phyloP scores from a whole-genome alignment of 2,888 invertebrate genomes.

The Drosophila planitibia region DNA sequence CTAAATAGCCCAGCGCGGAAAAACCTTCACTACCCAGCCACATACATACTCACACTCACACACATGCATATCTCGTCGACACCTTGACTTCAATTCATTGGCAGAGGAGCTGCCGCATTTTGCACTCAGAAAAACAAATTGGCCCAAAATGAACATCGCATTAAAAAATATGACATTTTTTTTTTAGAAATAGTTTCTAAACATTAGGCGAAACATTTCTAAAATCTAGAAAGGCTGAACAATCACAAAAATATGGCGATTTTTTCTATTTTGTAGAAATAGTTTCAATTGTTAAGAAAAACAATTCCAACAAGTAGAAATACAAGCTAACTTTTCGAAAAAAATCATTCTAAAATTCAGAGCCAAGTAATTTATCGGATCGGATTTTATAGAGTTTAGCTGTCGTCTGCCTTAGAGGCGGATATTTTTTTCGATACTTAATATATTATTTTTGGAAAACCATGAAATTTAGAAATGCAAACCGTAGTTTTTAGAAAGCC shows the following conservation, averaged over 20 bases:
- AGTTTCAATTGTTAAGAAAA: not conserved
- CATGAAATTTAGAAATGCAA: not conserved
- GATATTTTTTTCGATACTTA: too few species aligned
- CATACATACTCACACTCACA: not conserved
- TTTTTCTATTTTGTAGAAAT: not conserved
- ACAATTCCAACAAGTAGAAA: not conserved
- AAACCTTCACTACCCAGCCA: constrained; percentile 63
- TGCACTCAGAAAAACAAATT: not conserved
- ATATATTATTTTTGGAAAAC: not conserved
- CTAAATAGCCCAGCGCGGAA: constrained; percentile 73
- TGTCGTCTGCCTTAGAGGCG: not conserved
- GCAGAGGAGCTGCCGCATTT: constrained; percentile 32
- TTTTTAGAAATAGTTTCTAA: not conserved
- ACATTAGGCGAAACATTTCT: not conserved
- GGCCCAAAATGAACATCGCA: not conserved
- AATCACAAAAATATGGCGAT: too few species aligned
- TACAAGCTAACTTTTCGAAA: not conserved
- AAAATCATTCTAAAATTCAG: not conserved
- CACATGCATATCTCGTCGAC: constrained; percentile 21
- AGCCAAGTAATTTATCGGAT: not conserved
- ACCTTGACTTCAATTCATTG: constrained; percentile 76
- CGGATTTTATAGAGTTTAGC: not conserved
- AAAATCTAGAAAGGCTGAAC: accelerated
- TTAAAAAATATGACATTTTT: not conserved
- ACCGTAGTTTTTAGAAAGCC: not conserved